Evolutionary conservation across 2,113 vertebrate genomes (phyloP).

Genomic region (Cathartes aura): DNA sequence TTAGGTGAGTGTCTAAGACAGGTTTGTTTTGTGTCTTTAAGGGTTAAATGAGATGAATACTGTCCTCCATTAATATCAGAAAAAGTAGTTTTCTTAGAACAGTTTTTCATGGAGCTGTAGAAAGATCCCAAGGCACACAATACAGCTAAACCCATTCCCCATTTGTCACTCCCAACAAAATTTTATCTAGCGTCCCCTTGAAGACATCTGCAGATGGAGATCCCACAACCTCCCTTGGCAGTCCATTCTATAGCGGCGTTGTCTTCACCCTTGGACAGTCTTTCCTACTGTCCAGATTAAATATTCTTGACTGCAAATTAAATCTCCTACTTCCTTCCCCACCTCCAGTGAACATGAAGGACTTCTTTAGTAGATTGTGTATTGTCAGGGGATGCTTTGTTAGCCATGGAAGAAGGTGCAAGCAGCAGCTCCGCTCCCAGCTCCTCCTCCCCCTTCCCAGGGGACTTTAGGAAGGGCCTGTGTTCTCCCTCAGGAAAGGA

Average conservation of each 20-base stretch:
- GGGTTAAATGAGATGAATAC: not conserved
- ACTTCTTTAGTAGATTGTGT: not conserved
- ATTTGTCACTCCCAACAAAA: not conserved
- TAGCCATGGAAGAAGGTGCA: not conserved
- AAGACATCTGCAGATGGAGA: not conserved
- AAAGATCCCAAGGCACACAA: not conserved
- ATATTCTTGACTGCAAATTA: not conserved
- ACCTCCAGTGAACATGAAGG: not conserved
- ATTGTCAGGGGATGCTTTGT: not conserved
- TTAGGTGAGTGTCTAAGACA: not conserved
- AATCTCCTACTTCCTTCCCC: not conserved
- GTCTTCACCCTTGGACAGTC: not conserved
- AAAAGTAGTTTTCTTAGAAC: not conserved
- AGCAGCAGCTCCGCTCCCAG: not conserved
- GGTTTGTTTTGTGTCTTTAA: not conserved
- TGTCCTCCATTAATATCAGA: not conserved
- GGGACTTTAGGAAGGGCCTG: not conserved
- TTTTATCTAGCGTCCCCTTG: not conserved
- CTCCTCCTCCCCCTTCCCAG: not conserved
- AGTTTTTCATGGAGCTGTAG: not conserved
- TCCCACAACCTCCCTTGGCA: not conserved
- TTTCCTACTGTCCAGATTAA: not conserved
- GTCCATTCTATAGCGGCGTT: not conserved
- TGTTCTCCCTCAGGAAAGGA: conserved; percentile 38
- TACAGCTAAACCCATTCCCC: not conserved